Conservation (phyloP, 2,888 invertebrate species). For the Nomada ferruginata region DNA sequence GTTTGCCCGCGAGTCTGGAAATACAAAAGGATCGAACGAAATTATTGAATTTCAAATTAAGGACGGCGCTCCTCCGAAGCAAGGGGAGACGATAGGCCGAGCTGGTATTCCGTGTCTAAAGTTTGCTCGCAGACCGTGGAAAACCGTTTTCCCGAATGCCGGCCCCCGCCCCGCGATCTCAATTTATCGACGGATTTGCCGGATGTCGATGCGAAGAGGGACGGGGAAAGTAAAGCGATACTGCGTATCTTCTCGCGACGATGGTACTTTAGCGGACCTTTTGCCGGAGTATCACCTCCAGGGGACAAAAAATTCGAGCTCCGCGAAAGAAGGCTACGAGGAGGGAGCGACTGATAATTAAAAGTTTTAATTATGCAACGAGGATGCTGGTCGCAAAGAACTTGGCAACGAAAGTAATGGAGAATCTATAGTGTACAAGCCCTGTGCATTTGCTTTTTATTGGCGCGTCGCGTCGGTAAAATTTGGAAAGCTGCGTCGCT, state of each 20-base stretch:
- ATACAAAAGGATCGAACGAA: too few species aligned
- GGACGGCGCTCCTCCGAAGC: background rate
- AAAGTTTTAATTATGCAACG: slow-evolving; percentile 77
- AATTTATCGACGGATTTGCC: slow-evolving; percentile 50
- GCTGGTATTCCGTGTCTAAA: background rate
- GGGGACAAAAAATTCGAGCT: slow-evolving; percentile 16
- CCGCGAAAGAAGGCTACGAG: background rate
- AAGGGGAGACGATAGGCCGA: background rate
- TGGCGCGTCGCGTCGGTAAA: background rate
- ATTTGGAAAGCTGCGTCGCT: background rate
- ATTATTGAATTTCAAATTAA: too few species aligned
- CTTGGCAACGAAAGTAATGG: slow-evolving; percentile 15
- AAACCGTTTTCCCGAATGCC: slow-evolving; percentile 10
- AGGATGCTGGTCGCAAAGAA: slow-evolving; percentile 43
- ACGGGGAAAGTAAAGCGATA: slow-evolving; percentile 15
- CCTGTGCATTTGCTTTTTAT: slow-evolving; percentile 41
- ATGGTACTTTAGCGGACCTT: background rate
- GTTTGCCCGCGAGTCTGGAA: too few species aligned
- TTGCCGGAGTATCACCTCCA: background rate
- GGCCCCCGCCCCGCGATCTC: slow-evolving; percentile 19
- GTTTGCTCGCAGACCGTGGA: slow-evolving; percentile 2
- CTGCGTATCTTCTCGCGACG: slow-evolving; percentile 2
- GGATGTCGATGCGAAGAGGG: background rate
- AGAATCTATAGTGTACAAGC: background rate
- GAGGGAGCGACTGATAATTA: slow-evolving; percentile 70